These are phyloP conservation scores for Heteromormyrus szaboi DNA, from an alignment of 2,797 vertebrate genomes.

Conservation along the genomic window DNA sequence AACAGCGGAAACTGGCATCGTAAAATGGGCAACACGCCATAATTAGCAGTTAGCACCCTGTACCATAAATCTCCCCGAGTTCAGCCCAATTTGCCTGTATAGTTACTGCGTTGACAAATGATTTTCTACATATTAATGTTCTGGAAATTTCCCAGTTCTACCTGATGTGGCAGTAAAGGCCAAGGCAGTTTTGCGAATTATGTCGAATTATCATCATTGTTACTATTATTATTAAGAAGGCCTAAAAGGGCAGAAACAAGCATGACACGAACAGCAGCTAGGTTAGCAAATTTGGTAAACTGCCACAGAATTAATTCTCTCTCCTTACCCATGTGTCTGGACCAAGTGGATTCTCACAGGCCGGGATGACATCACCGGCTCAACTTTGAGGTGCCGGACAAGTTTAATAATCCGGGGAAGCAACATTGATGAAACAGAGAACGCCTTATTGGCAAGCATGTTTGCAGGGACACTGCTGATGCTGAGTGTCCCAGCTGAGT, in stretches of 20 bases:
- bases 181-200: constrained; percentile 70
- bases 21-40: constrained; percentile 75
- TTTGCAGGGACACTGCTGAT: not conserved
- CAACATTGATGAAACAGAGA: not conserved
- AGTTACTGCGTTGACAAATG: constrained; percentile 80
- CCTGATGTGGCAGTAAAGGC: constrained; percentile 79
- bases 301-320: not conserved
- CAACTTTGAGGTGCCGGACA: not conserved
- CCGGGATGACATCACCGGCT: not conserved
- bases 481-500: not conserved
- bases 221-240: not conserved
- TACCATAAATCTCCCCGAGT: constrained; percentile 77
- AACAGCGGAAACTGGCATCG: constrained; percentile 68
- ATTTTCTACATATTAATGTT: constrained; percentile 81
- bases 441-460: not conserved
- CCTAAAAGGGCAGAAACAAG: not conserved
- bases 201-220: constrained; percentile 43
- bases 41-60: constrained; percentile 79
- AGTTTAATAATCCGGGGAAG: not conserved
- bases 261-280: not conserved
- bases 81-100: constrained; percentile 81
- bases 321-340: not conserved
- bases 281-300: not conserved
- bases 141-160: constrained; percentile 77
- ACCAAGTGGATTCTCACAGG: not conserved